Evolutionary conservation across 2,797 vertebrate genomes (phyloP).

Genomic region (Falco naumanni): DNA sequence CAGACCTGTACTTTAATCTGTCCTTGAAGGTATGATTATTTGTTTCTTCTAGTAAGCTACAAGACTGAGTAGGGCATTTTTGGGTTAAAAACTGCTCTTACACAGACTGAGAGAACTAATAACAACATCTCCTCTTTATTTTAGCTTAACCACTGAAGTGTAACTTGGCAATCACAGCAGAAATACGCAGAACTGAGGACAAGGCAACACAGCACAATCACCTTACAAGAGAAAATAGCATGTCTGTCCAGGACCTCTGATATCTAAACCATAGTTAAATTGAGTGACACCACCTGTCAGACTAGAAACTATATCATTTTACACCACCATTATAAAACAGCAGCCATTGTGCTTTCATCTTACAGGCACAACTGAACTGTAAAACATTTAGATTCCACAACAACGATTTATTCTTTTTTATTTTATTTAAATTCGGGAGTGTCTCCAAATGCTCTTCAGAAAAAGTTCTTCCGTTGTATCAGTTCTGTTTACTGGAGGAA

Average conservation of each 20-base stretch:
- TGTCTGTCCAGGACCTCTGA: neutral
- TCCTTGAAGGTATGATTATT: neutral
- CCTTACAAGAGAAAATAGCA: neutral
- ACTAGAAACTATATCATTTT: neutral
- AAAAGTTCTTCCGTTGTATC: neutral
- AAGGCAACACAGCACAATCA: neutral
- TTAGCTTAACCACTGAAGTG: neutral
- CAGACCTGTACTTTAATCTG: neutral
- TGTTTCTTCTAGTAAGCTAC: neutral
- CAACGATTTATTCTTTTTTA: neutral
- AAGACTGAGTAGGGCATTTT: neutral
- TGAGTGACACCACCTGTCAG: neutral
- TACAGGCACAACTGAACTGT: neutral
- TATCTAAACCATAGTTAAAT: neutral
- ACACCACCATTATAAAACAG: rapidly evolving
- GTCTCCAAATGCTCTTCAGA: neutral
- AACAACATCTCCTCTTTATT: neutral
- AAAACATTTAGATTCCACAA: neutral
- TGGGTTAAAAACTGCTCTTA: neutral
- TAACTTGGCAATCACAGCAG: rapidly evolving
- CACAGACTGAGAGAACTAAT: neutral
- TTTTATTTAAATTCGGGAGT: neutral
- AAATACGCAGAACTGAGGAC: neutral
- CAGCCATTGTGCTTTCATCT: neutral
- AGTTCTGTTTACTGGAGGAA: neutral